These are phyloP conservation scores for Serranus cabrilla DNA, from an alignment of 2,797 vertebrate genomes.

Conservation along the genomic window DNA sequence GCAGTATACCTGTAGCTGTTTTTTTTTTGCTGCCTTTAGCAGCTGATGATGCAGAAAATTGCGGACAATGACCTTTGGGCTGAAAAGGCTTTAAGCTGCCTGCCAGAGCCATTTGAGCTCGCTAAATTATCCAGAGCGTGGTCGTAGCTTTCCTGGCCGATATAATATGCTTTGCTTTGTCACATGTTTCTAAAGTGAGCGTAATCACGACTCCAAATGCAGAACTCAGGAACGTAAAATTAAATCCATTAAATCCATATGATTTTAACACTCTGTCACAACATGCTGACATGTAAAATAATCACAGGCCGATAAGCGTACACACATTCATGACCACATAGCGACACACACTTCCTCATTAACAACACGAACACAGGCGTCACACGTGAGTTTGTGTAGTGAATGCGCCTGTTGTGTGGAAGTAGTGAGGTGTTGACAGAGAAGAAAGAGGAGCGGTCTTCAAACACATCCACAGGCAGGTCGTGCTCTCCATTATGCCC, in stretches of 20 bases:
- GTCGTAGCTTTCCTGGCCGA: conserved; percentile 39
- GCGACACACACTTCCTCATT: conserved; percentile 67
- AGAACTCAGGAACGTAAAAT: conserved; percentile 37
- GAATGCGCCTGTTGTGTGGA: conserved; percentile 79
- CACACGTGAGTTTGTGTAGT: conserved; percentile 64
- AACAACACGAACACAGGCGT: conserved; percentile 57
- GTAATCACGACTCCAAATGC: conserved; percentile 38
- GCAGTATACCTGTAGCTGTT: not conserved
- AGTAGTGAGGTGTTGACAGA: conserved; percentile 83
- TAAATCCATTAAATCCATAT: too few relatives aligned
- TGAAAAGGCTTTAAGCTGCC: conserved; percentile 47
- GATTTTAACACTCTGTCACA: conserved; percentile 67
- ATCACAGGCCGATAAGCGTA: conserved; percentile 67
- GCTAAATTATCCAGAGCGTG: conserved; percentile 38
- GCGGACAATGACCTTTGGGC: conserved; percentile 61
- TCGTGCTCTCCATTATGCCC: conserved; percentile 75
- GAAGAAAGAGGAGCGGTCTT: conserved; percentile 82
- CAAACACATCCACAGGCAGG: conserved; percentile 78
- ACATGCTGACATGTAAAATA: conserved; percentile 72
- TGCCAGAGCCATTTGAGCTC: conserved; percentile 51
- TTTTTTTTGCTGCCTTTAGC: conserved; percentile 31
- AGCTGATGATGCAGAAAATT: conserved; percentile 59
- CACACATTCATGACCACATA: conserved; percentile 60
- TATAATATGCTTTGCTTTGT: conserved; percentile 59
- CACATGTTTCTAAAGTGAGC: conserved; percentile 41